Conservation (phyloP, 2,113 vertebrate genomes). For the Sander vitreus region DNA sequence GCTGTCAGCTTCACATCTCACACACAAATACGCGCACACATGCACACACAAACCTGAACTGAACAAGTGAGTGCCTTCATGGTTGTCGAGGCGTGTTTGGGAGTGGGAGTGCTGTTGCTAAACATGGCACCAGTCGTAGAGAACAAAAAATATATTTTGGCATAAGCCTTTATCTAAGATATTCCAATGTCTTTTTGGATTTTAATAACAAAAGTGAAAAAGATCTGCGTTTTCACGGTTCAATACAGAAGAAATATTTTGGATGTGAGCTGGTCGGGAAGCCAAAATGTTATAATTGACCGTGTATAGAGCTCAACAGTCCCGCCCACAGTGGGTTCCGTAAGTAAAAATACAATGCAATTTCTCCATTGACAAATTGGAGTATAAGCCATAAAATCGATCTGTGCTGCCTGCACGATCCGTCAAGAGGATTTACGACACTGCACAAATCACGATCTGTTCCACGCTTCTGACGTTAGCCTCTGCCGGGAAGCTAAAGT, state of each 20-base stretch:
- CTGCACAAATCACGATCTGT: too few relatives aligned
- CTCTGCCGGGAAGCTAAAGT: too few relatives aligned
- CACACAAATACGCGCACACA: background rate
- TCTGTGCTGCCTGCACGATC: too few relatives aligned
- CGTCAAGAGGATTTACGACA: too few relatives aligned
- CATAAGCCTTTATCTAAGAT: background rate
- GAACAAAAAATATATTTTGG: background rate
- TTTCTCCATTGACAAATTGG: too few relatives aligned
- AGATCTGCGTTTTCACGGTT: too few relatives aligned
- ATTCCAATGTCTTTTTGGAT: background rate
- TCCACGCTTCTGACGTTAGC: too few relatives aligned
- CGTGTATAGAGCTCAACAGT: background rate
- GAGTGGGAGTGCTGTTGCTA: slow-evolving; percentile 5
- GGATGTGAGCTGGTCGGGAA: too few relatives aligned
- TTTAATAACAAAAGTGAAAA: background rate
- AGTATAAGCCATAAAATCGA: too few relatives aligned
- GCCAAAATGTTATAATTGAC: too few relatives aligned
- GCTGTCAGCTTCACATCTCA: slow-evolving; percentile 5
- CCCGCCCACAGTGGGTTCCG: too few relatives aligned
- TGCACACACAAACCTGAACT: slow-evolving; percentile 12
- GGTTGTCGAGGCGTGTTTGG: background rate
- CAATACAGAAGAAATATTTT: background rate
- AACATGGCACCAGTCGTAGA: background rate
- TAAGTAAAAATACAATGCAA: too few relatives aligned
- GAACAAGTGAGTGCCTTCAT: slow-evolving; percentile 7